These are phyloP conservation scores for Mustelus asterias DNA, from an alignment of 2,113 vertebrate species.

Conservation along the genomic window DNA sequence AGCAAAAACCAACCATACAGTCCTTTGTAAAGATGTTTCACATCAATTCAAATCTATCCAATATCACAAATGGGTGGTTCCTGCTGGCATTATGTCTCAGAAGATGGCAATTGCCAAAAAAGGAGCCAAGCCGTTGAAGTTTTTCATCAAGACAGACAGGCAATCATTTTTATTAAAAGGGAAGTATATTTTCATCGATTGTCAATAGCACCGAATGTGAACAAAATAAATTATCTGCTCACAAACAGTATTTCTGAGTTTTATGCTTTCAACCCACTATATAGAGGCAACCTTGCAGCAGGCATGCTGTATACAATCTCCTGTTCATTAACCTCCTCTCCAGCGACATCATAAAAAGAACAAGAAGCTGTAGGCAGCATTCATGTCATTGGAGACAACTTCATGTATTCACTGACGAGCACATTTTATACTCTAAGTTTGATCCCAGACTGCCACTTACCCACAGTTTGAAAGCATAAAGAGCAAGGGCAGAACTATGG, in stretches of 20 bases:
- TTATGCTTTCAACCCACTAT: not conserved
- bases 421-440: not conserved
- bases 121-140: too few relatives aligned
- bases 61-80: not conserved
- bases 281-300: not conserved
- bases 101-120: too few relatives aligned
- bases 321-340: not conserved
- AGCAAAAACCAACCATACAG: not conserved
- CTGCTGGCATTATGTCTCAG: not conserved
- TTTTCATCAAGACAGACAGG: too few relatives aligned
- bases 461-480: not conserved
- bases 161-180: not conserved
- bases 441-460: not conserved
- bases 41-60: not conserved
- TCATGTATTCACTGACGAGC: not conserved
- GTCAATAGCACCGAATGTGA: not conserved
- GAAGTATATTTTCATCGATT: not conserved
- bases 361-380: slow-evolving; percentile 12
- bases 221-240: not conserved
- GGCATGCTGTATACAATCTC: not conserved
- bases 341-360: not conserved
- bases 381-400: slow-evolving; percentile 17
- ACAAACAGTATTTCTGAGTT: not conserved
- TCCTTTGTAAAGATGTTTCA: not conserved
- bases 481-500: not conserved